Evolutionary conservation across 2,888 invertebrate species (phyloP).

Genomic region (Steinernema hermaphroditum): DNA sequence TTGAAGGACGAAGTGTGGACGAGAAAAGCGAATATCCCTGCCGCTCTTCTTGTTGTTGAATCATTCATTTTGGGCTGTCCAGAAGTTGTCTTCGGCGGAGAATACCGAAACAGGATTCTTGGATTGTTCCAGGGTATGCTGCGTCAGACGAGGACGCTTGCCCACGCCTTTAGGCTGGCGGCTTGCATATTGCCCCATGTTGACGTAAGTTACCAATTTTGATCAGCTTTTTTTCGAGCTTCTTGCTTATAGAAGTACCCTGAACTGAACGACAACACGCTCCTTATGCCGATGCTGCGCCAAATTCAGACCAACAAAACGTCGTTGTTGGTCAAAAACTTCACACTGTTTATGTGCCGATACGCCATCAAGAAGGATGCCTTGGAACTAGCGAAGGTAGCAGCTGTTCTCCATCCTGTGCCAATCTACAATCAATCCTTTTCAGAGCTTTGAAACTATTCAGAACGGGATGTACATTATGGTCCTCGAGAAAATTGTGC

Average conservation of each 20-base stretch:
- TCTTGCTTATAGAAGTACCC: background rate
- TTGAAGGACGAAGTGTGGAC: conserved; percentile 90
- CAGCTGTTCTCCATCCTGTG: conserved; percentile 79
- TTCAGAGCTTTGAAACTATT: conserved; percentile 46
- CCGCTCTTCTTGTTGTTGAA: conserved; percentile 85
- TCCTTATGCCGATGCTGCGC: conserved; percentile 76
- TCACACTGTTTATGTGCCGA: conserved; percentile 87
- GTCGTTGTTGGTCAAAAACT: conserved; percentile 84
- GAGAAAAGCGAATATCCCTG: conserved; percentile 86
- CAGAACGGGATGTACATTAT: conserved; percentile 83
- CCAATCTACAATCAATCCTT: conserved; percentile 75
- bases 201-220: conserved; percentile 33
- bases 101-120: conserved; percentile 73
- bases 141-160: conserved; percentile 90
- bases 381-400: conserved; percentile 72
- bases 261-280: background rate
- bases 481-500: conserved; percentile 85
- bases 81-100: conserved; percentile 73
- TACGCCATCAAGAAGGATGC: conserved; percentile 83
- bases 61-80: conserved; percentile 79
- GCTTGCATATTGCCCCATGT: conserved; percentile 75
- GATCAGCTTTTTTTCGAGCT: background rate
- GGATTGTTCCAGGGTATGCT: conserved; percentile 96
- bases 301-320: conserved; percentile 89
- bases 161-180: conserved; percentile 90